Conservation (phyloP, 2,888 invertebrate genomes). For the Andrena dorsata region DNA sequence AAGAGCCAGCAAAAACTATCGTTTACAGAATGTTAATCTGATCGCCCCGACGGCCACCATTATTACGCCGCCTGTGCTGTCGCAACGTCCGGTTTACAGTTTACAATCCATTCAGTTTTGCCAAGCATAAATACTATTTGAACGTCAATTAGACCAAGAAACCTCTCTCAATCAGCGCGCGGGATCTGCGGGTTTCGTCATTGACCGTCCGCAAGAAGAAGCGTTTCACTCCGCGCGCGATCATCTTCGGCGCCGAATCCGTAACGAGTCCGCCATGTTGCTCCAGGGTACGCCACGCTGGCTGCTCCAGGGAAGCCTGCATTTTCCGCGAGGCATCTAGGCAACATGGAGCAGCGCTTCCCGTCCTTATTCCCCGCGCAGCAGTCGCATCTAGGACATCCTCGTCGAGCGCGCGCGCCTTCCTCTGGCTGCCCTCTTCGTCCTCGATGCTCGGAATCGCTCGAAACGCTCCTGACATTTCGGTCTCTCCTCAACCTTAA, state of each 20-base stretch:
- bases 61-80: neutral
- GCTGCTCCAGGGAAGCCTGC: neutral
- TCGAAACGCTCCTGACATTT: conserved; percentile 47
- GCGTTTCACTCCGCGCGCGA: neutral
- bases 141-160: conserved; percentile 60
- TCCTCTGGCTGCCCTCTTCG: neutral
- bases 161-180: conserved; percentile 31
- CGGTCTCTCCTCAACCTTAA: conserved; percentile 27
- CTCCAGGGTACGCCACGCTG: neutral
- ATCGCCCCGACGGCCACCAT: neutral
- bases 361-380: neutral
- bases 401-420: conserved; percentile 11
- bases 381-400: conserved; percentile 12
- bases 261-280: conserved; percentile 16
- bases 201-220: neutral
- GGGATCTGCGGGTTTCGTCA: conserved; percentile 43
- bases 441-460: neutral
- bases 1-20: too few relatives aligned
- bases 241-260: conserved; percentile 24
- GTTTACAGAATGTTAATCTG: too few relatives aligned
- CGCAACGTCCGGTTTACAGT: conserved; percentile 21
- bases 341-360: conserved; percentile 12
- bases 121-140: conserved; percentile 48
- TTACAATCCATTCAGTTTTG: conserved; percentile 32
- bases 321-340: conserved; percentile 27